Conservation (phyloP, 2,888 invertebrate genomes). For the Epinotia demarniana region DNA sequence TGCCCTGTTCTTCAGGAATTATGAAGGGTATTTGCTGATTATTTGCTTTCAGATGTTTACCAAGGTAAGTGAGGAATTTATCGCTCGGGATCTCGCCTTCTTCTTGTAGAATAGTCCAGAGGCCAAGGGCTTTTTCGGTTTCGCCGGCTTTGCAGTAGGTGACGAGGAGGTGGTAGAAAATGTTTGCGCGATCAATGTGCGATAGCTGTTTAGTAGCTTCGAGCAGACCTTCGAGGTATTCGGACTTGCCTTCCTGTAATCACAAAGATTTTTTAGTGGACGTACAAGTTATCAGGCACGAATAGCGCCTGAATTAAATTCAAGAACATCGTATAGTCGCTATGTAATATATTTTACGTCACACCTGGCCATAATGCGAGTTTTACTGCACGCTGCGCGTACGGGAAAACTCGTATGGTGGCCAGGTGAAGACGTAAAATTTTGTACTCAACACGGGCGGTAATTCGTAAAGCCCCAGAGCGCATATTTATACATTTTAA, state of each 20-base stretch:
- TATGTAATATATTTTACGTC: not conserved
- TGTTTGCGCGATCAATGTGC: slow-evolving; percentile 89
- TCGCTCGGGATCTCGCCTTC: slow-evolving; percentile 90
- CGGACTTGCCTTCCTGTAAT: slow-evolving; percentile 86
- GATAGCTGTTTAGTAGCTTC: slow-evolving; percentile 91
- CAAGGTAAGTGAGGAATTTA: slow-evolving; percentile 87
- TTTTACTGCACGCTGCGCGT: no score
- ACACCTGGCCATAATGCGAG: no score
- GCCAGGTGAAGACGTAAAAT: no score
- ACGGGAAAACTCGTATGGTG: no score
- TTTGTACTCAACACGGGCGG: no score
- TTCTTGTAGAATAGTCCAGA: slow-evolving; percentile 95
- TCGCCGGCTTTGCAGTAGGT: slow-evolving; percentile 89
- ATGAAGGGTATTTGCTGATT: slow-evolving; percentile 89
- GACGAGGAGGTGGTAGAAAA: slow-evolving; percentile 90
- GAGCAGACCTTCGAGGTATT: slow-evolving; percentile 89
- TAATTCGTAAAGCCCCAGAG: no score
- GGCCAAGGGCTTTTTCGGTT: slow-evolving; percentile 89
- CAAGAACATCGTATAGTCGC: not conserved
- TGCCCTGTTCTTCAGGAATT: slow-evolving; percentile 74
- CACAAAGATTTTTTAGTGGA: slow-evolving; percentile 9
- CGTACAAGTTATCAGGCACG: not conserved
- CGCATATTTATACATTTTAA: no score
- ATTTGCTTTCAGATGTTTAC: slow-evolving; percentile 86
- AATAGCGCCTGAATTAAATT: not conserved